Evolutionary conservation across 2,797 vertebrate species (phyloP).

Genomic region (Austrolebias charrua): DNA sequence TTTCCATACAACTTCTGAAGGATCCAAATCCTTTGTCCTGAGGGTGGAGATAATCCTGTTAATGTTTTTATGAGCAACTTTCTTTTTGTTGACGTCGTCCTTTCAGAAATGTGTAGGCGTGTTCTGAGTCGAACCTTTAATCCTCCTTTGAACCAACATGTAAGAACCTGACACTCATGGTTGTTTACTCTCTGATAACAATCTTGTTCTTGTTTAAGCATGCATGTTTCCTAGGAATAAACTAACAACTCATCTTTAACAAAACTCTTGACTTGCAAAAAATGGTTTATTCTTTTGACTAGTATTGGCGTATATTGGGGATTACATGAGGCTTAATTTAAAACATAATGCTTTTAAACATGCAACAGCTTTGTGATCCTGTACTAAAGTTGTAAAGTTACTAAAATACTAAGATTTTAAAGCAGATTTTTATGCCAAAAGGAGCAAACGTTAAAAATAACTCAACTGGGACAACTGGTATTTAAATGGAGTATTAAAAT

Average conservation of each 20-base stretch:
- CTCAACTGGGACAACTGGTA: no score
- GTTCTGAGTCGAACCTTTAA: slow-evolving; percentile 25
- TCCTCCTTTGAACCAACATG: background rate
- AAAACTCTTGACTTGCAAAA: background rate
- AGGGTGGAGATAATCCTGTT: background rate
- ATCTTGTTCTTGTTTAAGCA: background rate
- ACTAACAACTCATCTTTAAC: background rate
- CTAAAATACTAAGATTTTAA: no score
- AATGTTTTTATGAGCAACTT: background rate
- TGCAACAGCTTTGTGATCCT: no score
- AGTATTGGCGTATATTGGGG: background rate
- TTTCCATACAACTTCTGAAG: background rate
- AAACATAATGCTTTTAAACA: no score
- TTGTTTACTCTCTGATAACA: no score
- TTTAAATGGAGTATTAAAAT: no score
- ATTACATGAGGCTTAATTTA: no score
- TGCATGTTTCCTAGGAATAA: background rate
- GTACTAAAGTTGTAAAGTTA: no score
- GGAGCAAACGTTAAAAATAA: no score
- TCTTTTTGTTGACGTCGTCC: no score
- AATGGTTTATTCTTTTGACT: no score
- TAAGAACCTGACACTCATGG: slow-evolving; percentile 20
- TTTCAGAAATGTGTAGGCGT: slow-evolving; percentile 25
- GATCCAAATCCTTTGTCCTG: background rate
- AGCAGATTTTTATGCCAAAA: no score